Percentiles rank a stretch among this genome's conserved stretches.
phyloP scores from a whole-genome alignment of 2,797 vertebrate genomes.

The Phalloptychus januarius region DNA sequence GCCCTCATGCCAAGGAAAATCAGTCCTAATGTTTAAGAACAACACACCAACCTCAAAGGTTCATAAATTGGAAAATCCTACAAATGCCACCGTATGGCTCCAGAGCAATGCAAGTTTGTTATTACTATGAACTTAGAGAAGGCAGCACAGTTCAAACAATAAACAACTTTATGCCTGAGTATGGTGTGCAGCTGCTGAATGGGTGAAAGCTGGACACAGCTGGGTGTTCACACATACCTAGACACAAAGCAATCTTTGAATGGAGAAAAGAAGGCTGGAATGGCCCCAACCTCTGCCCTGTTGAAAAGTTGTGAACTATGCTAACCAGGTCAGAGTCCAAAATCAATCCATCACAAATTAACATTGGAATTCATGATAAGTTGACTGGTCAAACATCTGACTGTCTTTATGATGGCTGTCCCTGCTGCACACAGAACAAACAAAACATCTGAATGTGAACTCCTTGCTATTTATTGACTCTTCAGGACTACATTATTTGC shows the following conservation, averaged over 20 bases:
- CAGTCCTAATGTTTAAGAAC: neutral
- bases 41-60: neutral
- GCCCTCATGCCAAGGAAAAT: neutral
- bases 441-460: neutral
- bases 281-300: neutral
- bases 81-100: neutral
- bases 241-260: neutral
- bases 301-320: neutral
- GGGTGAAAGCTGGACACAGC: neutral
- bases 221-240: neutral
- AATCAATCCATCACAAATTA: neutral
- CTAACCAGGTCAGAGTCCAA: rapidly evolving
- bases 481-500: neutral
- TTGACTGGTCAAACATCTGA: neutral
- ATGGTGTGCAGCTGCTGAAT: neutral
- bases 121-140: neutral
- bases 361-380: neutral
- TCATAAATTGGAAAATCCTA: neutral
- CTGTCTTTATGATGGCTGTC: neutral
- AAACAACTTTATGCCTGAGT: neutral
- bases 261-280: neutral
- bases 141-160: neutral
- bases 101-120: neutral
- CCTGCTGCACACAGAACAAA: neutral
- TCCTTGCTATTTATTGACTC: neutral